Evolutionary conservation across 1,140 invertebrate species (phyloP), one percentile per base, ranked within the genome.

Genomic region (Oppia nitens): DNA sequence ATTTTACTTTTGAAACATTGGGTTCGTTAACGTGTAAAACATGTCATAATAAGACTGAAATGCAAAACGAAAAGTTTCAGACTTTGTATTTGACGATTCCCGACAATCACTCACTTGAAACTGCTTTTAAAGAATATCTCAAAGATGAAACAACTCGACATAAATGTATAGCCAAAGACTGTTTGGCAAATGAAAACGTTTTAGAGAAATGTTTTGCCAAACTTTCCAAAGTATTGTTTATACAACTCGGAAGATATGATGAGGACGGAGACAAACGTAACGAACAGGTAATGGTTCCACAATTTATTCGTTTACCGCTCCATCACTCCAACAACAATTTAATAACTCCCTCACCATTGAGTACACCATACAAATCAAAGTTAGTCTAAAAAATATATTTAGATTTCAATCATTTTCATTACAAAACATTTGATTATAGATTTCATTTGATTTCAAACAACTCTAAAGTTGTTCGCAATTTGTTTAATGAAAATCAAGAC

Each of bases 141-240:
- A 27, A 51, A 14, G 47, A 59, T 48, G 49, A 53, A 28, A 49
- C n/a, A n/a, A 24, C 27, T 11, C 21, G 9, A 20, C 27, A 55
- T 24, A 2, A 29, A 2, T 55, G 26, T 20, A 27, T 47, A 1
- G 14, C 21, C 20, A n/a, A 17, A 29, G 12, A 24, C 9, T 21
- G 47, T 20, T 25, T 27, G 51, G 20, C 51, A 12, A 55, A 52
- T 27, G 25, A 59, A 25, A 14, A 20, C 2, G 23, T 40, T 26
- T 27, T 27, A 1, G 53, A 59, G 1, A 26, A 32, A 28, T 28
- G n/a, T 26, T 51, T 59, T 29, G 20, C 12, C 26, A 59, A 59
- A 40, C 27, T 59, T 12, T 50, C 57, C 2, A 49, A 53, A 32
- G 49, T 59, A 32, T 28, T 59, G 11, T 59, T 53, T 29, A 17